phyloP scores from a whole-genome alignment of 2,113 vertebrate species.

The Tyto alba region DNA sequence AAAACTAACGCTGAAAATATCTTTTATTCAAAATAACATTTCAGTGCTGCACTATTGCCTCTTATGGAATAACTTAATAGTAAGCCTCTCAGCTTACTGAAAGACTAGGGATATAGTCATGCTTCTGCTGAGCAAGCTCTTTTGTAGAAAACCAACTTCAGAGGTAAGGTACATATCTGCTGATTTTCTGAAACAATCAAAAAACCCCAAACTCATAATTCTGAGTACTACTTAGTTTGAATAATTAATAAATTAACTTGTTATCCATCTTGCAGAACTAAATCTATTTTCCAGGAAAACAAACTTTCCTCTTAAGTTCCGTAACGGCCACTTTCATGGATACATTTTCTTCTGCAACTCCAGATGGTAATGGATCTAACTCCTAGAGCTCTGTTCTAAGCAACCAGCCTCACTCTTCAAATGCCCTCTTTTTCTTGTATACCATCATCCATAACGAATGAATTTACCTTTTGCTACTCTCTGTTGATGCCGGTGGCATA shows the following conservation, averaged over 20 bases:
- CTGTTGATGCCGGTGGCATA: not conserved
- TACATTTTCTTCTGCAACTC: not conserved
- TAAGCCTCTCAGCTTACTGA: not conserved
- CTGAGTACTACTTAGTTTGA: not conserved
- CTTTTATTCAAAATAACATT: not conserved
- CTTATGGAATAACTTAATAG: not conserved
- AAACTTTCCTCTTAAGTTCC: not conserved
- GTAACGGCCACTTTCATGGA: not conserved
- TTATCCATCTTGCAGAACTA: not conserved
- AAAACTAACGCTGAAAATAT: not conserved
- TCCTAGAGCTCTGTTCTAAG: not conserved
- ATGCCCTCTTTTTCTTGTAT: not conserved
- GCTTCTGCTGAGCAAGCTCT: not conserved
- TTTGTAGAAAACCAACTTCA: not conserved
- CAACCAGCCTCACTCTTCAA: not conserved
- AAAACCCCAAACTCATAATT: not conserved
- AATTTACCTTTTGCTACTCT: not conserved
- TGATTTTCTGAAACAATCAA: not conserved
- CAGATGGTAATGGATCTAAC: not conserved
- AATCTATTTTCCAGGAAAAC: not conserved
- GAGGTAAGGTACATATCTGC: not conserved
- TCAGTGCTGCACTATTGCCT: not conserved
- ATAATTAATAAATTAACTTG: not conserved
- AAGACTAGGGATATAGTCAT: not conserved
- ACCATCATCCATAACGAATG: not conserved